phyloP scores from a whole-genome alignment of 2,888 invertebrate species.

The Cataglyphis altisquamis region DNA sequence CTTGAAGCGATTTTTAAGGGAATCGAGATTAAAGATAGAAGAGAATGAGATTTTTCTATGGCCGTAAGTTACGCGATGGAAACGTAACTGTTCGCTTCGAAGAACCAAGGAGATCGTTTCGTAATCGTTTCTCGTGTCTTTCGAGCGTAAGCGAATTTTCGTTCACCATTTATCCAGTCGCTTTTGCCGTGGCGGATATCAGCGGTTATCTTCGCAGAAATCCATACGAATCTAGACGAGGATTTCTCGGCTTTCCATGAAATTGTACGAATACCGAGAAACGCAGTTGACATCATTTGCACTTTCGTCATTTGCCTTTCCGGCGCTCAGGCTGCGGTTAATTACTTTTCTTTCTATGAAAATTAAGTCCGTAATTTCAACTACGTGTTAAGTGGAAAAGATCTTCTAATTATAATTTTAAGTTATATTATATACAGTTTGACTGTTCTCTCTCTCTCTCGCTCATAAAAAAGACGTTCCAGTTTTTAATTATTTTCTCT shows the following conservation, averaged over 20 bases:
- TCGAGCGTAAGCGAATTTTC: constrained; percentile 65
- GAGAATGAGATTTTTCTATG: constrained; percentile 34
- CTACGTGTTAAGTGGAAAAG: background rate
- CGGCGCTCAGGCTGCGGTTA: background rate
- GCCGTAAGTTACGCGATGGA: constrained; percentile 57
- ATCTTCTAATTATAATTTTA: background rate
- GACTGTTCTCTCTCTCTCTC: background rate
- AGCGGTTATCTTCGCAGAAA: constrained; percentile 57
- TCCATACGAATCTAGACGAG: constrained; percentile 41
- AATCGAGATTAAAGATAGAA: constrained; percentile 26
- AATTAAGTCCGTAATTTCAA: background rate
- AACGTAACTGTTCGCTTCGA: constrained; percentile 58
- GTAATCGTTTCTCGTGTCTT: constrained; percentile 54
- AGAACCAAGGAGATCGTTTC: constrained; percentile 51
- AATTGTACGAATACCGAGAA: constrained; percentile 43
- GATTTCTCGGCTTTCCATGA: constrained; percentile 51
- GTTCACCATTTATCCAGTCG: constrained; percentile 68
- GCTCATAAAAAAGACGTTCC: background rate
- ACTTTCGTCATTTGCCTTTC: constrained; percentile 46
- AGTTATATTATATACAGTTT: background rate
- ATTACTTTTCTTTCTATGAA: background rate
- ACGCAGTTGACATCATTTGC: constrained; percentile 33
- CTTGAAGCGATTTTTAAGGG: background rate
- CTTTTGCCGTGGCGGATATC: constrained; percentile 54
- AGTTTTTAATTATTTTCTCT: background rate